Evolutionary conservation across 1,140 invertebrate species (phyloP).

Genomic region (Ceratina australensis): DNA sequence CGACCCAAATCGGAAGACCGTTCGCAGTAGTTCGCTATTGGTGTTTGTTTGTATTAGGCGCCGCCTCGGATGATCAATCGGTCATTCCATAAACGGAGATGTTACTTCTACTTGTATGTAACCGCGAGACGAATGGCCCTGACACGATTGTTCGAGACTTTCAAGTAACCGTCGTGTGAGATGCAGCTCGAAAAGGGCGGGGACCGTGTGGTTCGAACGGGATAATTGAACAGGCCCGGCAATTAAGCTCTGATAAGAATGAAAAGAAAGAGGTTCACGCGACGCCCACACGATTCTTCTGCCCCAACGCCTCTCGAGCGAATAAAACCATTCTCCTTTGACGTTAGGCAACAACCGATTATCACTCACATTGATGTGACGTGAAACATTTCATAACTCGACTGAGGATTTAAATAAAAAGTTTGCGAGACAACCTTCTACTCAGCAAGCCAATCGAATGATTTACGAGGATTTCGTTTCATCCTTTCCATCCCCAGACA

Average conservation of each 20-base stretch:
- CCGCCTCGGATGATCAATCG: background rate
- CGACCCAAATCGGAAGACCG: conserved; percentile 66
- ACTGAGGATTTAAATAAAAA: background rate
- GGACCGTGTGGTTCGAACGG: background rate
- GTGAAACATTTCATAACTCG: background rate
- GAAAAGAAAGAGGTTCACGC: background rate
- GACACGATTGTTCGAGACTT: conserved; percentile 19
- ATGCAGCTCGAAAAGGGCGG: background rate
- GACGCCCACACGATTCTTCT: background rate
- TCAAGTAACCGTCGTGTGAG: background rate
- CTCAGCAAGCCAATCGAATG: background rate
- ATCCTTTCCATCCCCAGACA: background rate
- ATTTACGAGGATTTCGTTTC: conserved; percentile 32
- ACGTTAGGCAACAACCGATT: conserved; percentile 29
- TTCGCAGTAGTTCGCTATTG: conserved; percentile 44
- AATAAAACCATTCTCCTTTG: conserved; percentile 4
- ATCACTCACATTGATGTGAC: conserved; percentile 13
- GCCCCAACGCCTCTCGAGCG: conserved; percentile 16
- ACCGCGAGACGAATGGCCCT: conserved; percentile 10
- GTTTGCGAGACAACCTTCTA: background rate
- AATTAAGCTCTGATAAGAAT: conserved; percentile 5
- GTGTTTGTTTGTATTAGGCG: background rate
- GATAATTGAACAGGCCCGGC: background rate
- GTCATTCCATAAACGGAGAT: background rate
- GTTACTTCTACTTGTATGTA: background rate